phyloP scores from a whole-genome alignment of 1,140 invertebrate species.

The Cryptotermes secundus region DNA sequence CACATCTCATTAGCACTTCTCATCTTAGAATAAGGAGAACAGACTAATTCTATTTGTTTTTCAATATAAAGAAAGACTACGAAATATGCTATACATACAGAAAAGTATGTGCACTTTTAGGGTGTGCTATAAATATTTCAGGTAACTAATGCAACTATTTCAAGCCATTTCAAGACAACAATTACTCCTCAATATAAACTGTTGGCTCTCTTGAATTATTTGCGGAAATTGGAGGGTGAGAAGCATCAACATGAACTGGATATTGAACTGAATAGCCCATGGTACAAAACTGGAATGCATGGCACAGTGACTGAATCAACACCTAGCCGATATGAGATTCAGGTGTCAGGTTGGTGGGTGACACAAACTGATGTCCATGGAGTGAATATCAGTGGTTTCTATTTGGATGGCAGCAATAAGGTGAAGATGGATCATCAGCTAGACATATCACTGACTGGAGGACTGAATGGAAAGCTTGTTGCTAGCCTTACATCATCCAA shows the following conservation, averaged over 20 bases:
- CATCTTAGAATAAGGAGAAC: too few species aligned
- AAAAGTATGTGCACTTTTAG: too few species aligned
- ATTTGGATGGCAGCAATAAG: constrained; percentile 6
- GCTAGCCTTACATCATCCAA: background rate
- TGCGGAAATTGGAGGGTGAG: background rate
- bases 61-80: too few species aligned
- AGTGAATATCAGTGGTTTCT: background rate
- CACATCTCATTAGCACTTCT: too few species aligned
- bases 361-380: background rate
- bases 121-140: background rate
- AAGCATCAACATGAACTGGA: background rate
- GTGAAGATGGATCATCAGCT: constrained; percentile 9
- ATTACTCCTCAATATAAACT: constrained; percentile 5
- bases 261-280: background rate
- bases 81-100: too few species aligned
- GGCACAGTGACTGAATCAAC: background rate
- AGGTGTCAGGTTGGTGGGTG: background rate
- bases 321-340: background rate
- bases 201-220: background rate
- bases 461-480: background rate
- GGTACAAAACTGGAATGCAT: background rate
- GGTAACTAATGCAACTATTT: background rate
- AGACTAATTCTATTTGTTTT: too few species aligned
- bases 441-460: background rate
- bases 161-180: background rate